These are phyloP conservation scores for Zoanthus sociatus DNA, from an alignment of 92 coral and sea anemone genomes.

Conservation along the genomic window DNA sequence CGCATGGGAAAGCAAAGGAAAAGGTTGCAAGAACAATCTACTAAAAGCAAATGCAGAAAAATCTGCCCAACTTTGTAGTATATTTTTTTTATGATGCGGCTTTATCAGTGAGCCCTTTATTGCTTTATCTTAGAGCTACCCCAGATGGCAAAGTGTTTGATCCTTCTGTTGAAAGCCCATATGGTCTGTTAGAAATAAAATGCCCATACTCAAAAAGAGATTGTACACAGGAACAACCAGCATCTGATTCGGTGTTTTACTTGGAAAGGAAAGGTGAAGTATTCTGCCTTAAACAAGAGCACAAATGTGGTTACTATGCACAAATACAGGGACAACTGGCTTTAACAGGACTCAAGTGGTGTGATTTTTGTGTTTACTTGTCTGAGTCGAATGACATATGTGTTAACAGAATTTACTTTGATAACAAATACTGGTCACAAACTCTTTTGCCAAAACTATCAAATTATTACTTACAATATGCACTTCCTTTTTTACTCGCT, in stretches of 20 bases:
- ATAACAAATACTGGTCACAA: conserved; percentile 23
- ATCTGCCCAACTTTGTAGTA: neutral
- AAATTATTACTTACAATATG: neutral
- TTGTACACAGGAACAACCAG: conserved; percentile 41
- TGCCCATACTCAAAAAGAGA: conserved; percentile 51
- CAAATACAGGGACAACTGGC: neutral
- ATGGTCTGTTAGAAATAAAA: conserved; percentile 63
- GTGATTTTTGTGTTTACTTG: conserved; percentile 19
- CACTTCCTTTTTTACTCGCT: too few species aligned
- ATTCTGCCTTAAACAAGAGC: conserved; percentile 44
- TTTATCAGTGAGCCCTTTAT: neutral
- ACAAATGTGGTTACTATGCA: conserved; percentile 41
- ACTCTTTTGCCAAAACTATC: conserved; percentile 43
- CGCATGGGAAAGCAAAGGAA: conserved; percentile 52
- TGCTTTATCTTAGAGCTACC: conserved; percentile 53
- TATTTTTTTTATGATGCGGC: neutral
- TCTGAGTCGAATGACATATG: conserved; percentile 47
- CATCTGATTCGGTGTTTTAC: conserved; percentile 33
- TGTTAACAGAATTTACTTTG: conserved; percentile 47
- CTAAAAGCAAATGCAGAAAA: conserved; percentile 42
- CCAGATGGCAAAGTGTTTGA: conserved; percentile 76
- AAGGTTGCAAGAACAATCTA: conserved; percentile 42
- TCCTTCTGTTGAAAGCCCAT: conserved; percentile 36
- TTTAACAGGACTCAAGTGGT: neutral
- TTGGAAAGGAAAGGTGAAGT: neutral